These are phyloP conservation scores for Galeopterus variegatus DNA, from an alignment of 2,113 vertebrate genomes.

Conservation along the genomic window DNA sequence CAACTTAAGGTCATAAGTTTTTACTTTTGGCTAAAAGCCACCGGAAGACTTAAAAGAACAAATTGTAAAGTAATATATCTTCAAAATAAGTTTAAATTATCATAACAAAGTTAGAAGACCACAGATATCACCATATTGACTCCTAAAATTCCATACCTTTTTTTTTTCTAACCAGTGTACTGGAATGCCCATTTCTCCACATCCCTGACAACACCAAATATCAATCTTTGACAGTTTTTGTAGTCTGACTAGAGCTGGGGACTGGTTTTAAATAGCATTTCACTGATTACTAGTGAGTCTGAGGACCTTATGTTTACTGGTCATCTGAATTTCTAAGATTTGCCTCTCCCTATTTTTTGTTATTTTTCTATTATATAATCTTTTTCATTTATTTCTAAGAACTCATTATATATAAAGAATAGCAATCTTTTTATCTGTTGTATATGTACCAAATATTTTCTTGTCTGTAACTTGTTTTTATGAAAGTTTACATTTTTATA, in stretches of 20 bases:
- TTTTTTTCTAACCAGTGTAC: not conserved
- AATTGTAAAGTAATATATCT: not conserved
- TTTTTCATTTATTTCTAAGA: constrained; percentile 36
- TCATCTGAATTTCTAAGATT: constrained; percentile 25
- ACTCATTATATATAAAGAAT: not conserved
- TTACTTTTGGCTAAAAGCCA: constrained; percentile 54
- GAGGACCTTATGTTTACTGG: not conserved
- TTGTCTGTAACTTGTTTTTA: constrained; percentile 29
- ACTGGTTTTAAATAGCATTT: constrained; percentile 44
- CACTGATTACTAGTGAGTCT: not conserved
- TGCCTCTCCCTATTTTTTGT: not conserved
- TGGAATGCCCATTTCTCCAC: not conserved
- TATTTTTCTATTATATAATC: not conserved
- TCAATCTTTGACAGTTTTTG: not conserved
- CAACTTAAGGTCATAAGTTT: not conserved
- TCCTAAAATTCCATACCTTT: not conserved
- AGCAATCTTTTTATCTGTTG: constrained; percentile 8
- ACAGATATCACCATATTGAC: not conserved
- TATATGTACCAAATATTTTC: constrained; percentile 18
- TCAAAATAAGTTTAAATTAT: constrained; percentile 59
- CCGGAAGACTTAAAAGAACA: constrained; percentile 8
- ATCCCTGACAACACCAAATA: not conserved
- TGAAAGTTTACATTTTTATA: constrained; percentile 37
- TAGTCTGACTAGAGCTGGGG: not conserved
- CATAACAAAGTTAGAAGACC: constrained; percentile 32